These are phyloP conservation scores for Danio rerio DNA, from an alignment of 2,113 vertebrate species.

Conservation along the genomic window GRCz12tu NC_133188.1:34834001-34834500, in stretches of 20 bases:
- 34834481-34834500: conserved; percentile 4
- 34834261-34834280: neutral
- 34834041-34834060: too few relatives aligned
- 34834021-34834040: too few relatives aligned
- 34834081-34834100: too few relatives aligned
- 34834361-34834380: conserved; percentile 38
- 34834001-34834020: too few relatives aligned
- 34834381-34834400: neutral
- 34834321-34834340: conserved; percentile 96
- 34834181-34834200: too few relatives aligned
- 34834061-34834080: too few relatives aligned
- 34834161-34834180: too few relatives aligned
- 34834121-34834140: too few relatives aligned
- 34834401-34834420: neutral
- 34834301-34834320: conserved; percentile 99
- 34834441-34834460: conserved; percentile 3
- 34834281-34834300: conserved; percentile 21
- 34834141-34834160: too few relatives aligned
- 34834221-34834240: too few relatives aligned
- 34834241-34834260: neutral
- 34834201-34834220: too few relatives aligned
- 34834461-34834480: neutral
- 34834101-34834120: too few relatives aligned
- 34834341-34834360: conserved; percentile 88
- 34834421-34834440: conserved; percentile 13